Percentiles rank a stretch among this genome's conserved stretches.
Conservation (phyloP, 2,797 vertebrate genomes). For the Mastacembelus armatus region DNA sequence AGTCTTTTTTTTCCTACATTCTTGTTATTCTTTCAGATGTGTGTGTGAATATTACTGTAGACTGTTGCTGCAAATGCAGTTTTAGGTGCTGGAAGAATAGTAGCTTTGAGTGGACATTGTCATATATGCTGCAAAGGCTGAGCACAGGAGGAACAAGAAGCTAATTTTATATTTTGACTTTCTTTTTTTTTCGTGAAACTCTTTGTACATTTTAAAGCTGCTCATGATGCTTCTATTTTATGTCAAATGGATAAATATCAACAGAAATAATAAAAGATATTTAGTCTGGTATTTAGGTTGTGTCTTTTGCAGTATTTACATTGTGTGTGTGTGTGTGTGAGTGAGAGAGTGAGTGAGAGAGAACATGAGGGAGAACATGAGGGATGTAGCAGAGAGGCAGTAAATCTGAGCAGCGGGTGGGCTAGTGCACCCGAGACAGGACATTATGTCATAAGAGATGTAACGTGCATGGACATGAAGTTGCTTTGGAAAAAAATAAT, state of each 20-base stretch:
- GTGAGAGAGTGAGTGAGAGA: no score
- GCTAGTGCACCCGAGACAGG: slow-evolving; percentile 15
- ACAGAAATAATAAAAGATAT: slow-evolving; percentile 65
- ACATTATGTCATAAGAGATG: neutral
- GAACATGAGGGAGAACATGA: neutral
- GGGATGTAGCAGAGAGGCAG: neutral
- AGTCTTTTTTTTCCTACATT: neutral
- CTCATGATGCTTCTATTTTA: slow-evolving; percentile 86
- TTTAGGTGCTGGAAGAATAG: slow-evolving; percentile 57
- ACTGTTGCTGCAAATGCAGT: slow-evolving; percentile 52
- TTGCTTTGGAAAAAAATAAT: no score
- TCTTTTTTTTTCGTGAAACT: no score
- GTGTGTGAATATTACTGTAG: slow-evolving; percentile 19
- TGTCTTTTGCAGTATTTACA: no score
- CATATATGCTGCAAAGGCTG: slow-evolving; percentile 45
- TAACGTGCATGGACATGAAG: neutral
- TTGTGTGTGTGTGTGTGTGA: no score
- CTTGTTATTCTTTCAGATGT: slow-evolving; percentile 10
- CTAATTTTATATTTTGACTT: slow-evolving; percentile 88
- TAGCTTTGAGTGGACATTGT: slow-evolving; percentile 47
- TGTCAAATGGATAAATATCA: slow-evolving; percentile 67
- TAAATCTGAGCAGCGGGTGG: neutral
- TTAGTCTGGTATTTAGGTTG: slow-evolving; percentile 50
- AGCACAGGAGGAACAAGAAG: slow-evolving; percentile 74
- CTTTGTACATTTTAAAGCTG: slow-evolving; percentile 67